Base-by-base conservation (phyloP, 2,888 invertebrate genomes). In the Entomobrya proxima region DNA sequence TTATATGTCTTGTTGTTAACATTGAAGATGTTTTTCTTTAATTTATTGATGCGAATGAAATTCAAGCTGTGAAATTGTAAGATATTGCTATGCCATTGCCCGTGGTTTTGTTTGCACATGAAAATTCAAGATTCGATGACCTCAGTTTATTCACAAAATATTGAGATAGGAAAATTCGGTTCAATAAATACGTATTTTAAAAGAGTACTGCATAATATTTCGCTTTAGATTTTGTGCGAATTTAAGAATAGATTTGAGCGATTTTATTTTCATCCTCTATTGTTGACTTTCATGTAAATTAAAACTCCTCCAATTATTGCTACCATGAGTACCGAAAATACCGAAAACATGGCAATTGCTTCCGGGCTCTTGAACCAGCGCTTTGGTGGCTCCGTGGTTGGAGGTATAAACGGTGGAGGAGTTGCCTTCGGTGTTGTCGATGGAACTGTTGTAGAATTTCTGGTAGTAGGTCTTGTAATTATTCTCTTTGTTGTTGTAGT, bases 71-170 rank as follows among this genome's bases (percentile, higher is more conserved):
- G 52, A 52, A 52, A 21, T 52, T 52, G 24, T 52, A 6, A n/a
- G 4, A 52, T 52, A 52, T 24, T n/a, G n/a, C n/a, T n/a, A 21
- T 52, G 18, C 2, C 24, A 2, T 21, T 21, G 18, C 21, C 21
- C 3, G 3, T 47, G 47, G 5, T 3, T 15, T 47, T 47, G 6
- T 47, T 3, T 15, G n/a, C 15, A 47, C 11, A 3, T 11, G 47
- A 47, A 11, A 47, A 47, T 30, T 11, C 47, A 64, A 64, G 37
- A 64, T 58, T 37, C 79, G 69, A 79, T 79, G 79, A 79, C 79
- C 79, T 79, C 52, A 50, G 61, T 32, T 64, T 1, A 52, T n/a
- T 13, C 6, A 15, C 9, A 7, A 18, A 50, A n/a, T 13, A 50
- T 79, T 79, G 67, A 15, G 79, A 52, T 69, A 69, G 67, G 69